Conservation (phyloP, 2,888 invertebrate genomes). For the Dioctria rufipes region DNA sequence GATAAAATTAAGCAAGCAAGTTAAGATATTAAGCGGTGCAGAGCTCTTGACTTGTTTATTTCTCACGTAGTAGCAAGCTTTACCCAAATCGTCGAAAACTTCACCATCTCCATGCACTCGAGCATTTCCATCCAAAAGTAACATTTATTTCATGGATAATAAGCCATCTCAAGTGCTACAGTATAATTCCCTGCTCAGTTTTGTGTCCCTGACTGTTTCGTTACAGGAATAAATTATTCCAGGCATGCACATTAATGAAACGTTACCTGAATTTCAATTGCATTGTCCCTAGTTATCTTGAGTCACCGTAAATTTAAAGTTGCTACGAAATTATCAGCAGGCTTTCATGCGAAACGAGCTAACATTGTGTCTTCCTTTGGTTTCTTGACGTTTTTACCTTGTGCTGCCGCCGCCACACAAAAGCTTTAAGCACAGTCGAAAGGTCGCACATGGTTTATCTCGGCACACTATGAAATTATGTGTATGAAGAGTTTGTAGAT, state of each 20-base stretch:
- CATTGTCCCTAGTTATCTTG: slow-evolving; percentile 46
- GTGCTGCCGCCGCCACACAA: neutral
- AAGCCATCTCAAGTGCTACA: slow-evolving; percentile 46
- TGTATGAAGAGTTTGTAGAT: neutral
- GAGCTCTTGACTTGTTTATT: slow-evolving; percentile 51
- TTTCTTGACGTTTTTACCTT: slow-evolving; percentile 48
- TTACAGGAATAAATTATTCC: slow-evolving; percentile 52
- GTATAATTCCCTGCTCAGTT: slow-evolving; percentile 21
- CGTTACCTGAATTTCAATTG: slow-evolving; percentile 54
- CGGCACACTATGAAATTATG: neutral
- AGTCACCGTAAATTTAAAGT: slow-evolving; percentile 51
- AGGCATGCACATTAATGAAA: slow-evolving; percentile 55
- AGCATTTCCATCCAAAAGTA: slow-evolving; percentile 50
- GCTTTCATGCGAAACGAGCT: slow-evolving; percentile 49
- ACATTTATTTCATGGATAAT: slow-evolving; percentile 54
- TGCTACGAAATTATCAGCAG: slow-evolving; percentile 50
- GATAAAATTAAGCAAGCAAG: slow-evolving; percentile 50
- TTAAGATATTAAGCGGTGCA: slow-evolving; percentile 53
- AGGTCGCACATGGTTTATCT: slow-evolving; percentile 30
- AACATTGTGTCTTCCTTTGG: slow-evolving; percentile 42
- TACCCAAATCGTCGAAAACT: slow-evolving; percentile 53
- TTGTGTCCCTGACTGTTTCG: slow-evolving; percentile 37
- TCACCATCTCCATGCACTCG: slow-evolving; percentile 51
- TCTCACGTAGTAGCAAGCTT: slow-evolving; percentile 52
- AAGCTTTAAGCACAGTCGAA: neutral